These are phyloP conservation scores for Diarsia rubi DNA, from an alignment of 2,888 invertebrate genomes.

Conservation along the genomic window DNA sequence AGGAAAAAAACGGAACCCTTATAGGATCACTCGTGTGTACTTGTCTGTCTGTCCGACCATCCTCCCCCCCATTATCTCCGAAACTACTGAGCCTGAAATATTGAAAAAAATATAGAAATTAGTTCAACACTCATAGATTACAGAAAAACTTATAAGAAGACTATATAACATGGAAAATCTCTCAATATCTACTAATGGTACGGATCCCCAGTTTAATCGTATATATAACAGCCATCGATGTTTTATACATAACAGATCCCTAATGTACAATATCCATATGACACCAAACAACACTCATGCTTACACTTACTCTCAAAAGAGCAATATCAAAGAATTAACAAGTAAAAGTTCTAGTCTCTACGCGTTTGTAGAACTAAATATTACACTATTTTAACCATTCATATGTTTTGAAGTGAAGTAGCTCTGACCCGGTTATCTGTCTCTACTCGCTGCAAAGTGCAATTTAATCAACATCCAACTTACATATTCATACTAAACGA, in stretches of 20 bases:
- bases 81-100: too few species aligned
- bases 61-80: too few species aligned
- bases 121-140: too few species aligned
- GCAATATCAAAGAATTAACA: constrained; percentile 10
- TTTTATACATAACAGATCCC: not conserved
- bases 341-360: not conserved
- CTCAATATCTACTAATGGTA: too few species aligned
- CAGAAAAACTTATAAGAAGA: too few species aligned
- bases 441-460: constrained; percentile 34
- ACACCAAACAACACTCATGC: not conserved
- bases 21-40: too few species aligned
- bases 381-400: constrained; percentile 27
- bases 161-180: too few species aligned
- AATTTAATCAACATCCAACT: constrained; percentile 54
- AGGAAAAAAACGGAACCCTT: too few species aligned
- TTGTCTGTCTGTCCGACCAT: too few species aligned
- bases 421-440: constrained; percentile 49
- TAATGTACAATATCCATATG: not conserved
- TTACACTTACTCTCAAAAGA: not conserved
- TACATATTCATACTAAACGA: constrained; percentile 37
- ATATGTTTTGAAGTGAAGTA: constrained; percentile 21
- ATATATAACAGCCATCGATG: not conserved
- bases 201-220: too few species aligned
- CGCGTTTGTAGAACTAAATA: constrained; percentile 27
- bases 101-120: too few species aligned